phyloP scores from a whole-genome alignment of 2,113 vertebrate species.

The Pteruthius melanotis region DNA sequence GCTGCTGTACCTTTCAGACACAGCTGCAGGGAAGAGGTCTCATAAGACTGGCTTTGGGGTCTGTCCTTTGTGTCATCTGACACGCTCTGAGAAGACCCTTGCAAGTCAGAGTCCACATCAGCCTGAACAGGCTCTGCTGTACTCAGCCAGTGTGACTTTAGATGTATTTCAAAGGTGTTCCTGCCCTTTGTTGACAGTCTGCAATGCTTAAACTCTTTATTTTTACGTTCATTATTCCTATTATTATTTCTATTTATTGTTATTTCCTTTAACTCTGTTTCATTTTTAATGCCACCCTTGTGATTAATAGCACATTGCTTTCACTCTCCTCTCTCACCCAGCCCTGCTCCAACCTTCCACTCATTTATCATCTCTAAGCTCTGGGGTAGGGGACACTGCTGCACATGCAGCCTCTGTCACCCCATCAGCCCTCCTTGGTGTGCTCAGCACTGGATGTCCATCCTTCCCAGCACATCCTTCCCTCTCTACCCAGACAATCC shows the following conservation, averaged over 20 bases:
- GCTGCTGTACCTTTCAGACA: neutral
- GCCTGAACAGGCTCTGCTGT: neutral
- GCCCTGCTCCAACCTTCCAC: neutral
- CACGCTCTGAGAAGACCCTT: neutral
- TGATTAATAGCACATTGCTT: neutral
- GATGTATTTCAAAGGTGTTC: neutral
- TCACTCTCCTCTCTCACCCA: neutral
- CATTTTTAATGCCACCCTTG: neutral
- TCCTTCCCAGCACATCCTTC: neutral
- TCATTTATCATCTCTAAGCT: neutral
- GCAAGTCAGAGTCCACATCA: neutral
- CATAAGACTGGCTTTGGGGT: neutral
- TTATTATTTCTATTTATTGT: neutral
- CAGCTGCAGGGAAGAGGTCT: neutral
- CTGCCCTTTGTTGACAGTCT: neutral
- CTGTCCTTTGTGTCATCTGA: neutral
- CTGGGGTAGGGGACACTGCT: neutral
- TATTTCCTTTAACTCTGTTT: neutral
- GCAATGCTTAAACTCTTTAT: neutral
- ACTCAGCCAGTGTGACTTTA: neutral
- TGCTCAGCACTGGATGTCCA: neutral
- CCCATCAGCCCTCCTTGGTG: neutral
- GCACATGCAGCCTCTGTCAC: neutral
- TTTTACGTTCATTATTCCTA: neutral
- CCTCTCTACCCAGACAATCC: neutral